phyloP scores from a whole-genome alignment of 1,140 invertebrate genomes.

The Drosophila novamexicana region DNA sequence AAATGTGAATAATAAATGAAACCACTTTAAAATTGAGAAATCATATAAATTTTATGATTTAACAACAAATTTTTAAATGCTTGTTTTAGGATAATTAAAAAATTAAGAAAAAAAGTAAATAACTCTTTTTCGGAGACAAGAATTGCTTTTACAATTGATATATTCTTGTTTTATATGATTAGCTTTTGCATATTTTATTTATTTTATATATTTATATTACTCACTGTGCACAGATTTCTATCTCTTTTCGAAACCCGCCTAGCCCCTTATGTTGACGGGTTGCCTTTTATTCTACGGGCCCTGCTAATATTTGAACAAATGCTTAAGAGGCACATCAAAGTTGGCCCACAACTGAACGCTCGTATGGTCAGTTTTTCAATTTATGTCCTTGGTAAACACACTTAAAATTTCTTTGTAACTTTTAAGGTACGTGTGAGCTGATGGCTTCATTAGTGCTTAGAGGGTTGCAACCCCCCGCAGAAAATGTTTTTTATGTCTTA shows the following conservation, averaged over 20 bases:
- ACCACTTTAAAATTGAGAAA: no score
- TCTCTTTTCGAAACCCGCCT: conserved; percentile 22
- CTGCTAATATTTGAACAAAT: conserved; percentile 74
- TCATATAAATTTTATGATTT: not conserved
- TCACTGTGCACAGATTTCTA: conserved; percentile 23
- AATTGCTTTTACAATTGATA: no score
- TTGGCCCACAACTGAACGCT: conserved; percentile 36
- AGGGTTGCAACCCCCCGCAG: conserved; percentile 50
- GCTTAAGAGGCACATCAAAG: conserved; percentile 69
- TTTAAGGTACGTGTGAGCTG: conserved; percentile 58
- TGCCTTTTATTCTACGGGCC: conserved; percentile 37
- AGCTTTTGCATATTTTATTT: not conserved
- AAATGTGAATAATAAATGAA: not conserved
- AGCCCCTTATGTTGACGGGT: conserved; percentile 20
- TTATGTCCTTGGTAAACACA: conserved; percentile 44
- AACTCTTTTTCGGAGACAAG: not conserved
- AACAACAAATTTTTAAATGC: not conserved
- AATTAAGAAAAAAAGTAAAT: not conserved
- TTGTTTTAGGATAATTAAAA: no score
- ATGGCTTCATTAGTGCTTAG: conserved; percentile 68
- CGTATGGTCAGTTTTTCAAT: conserved; percentile 70
- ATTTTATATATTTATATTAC: not conserved
- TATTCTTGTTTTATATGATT: no score
- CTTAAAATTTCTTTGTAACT: conserved; percentile 62
- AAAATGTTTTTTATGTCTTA: conserved; percentile 73